These are phyloP conservation scores for Penaeus japonicus DNA, from an alignment of 1,140 invertebrate genomes.

Conservation along the genomic window DNA sequence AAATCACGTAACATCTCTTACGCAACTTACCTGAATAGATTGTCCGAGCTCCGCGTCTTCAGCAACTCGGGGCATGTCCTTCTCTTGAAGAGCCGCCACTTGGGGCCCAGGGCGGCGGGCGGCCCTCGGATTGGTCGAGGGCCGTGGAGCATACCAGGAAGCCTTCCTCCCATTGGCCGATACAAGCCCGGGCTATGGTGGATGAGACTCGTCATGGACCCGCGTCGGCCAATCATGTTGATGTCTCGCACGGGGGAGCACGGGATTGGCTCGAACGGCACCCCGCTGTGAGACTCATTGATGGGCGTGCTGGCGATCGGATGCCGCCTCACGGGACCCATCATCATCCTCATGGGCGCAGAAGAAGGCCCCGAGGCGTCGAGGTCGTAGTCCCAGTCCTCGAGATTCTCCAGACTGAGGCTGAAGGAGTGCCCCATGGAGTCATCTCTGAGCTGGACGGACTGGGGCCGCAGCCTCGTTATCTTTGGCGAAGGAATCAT, in stretches of 20 bases:
- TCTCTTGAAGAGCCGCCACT: slow-evolving; percentile 51
- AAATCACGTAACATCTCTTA: neutral
- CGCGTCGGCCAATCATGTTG: slow-evolving; percentile 21
- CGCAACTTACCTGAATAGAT: slow-evolving; percentile 47
- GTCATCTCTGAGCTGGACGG: too few species aligned
- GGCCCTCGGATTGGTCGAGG: slow-evolving; percentile 7
- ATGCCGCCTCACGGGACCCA: neutral
- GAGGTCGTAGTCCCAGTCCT: slow-evolving; percentile 42
- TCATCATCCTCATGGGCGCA: neutral
- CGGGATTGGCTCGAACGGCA: slow-evolving; percentile 2
- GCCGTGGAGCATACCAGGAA: neutral
- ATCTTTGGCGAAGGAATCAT: neutral
- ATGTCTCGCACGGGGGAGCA: slow-evolving; percentile 37
- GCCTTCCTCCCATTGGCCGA: neutral
- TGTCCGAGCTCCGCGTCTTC: slow-evolving; percentile 50
- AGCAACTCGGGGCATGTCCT: slow-evolving; percentile 53
- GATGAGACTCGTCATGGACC: neutral
- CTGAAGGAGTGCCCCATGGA: slow-evolving; percentile 20
- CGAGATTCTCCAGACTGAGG: slow-evolving; percentile 52
- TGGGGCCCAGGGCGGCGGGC: slow-evolving; percentile 36
- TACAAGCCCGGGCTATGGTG: slow-evolving; percentile 1
- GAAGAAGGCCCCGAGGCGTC: slow-evolving; percentile 20
- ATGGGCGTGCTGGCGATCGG: slow-evolving; percentile 46
- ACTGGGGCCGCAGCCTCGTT: neutral
- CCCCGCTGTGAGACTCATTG: neutral